Percentiles rank a stretch among this genome's conserved stretches.
phyloP scores from a whole-genome alignment of 2,888 invertebrate genomes.

The Villa cingulata region DNA sequence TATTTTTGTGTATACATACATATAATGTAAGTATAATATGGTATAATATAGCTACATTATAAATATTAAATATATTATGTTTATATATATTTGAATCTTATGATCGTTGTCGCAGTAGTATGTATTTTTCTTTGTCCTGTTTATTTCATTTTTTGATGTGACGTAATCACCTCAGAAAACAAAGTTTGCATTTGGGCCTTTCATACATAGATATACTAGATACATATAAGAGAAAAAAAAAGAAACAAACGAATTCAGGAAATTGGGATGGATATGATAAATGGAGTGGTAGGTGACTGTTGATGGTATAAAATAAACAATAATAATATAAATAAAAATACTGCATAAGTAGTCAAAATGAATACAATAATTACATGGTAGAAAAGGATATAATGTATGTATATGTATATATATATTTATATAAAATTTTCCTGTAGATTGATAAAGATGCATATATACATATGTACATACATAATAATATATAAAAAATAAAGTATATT shows the following conservation, averaged over 20 bases:
- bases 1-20: too few species aligned
- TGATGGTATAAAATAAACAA: too few species aligned
- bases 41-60: too few species aligned
- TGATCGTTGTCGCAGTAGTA: not conserved
- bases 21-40: too few species aligned
- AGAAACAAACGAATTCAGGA: not conserved
- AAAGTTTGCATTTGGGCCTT: constrained; percentile 7
- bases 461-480: not conserved
- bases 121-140: not conserved
- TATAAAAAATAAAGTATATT: not conserved
- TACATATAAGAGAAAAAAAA: not conserved
- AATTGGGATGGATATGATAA: not conserved
- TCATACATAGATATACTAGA: not conserved
- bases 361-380: constrained; percentile 4
- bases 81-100: not conserved
- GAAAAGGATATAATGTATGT: too few species aligned
- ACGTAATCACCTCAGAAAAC: constrained; percentile 12
- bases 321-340: not conserved
- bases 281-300: too few species aligned
- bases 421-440: constrained; percentile 2
- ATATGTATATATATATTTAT: too few species aligned
- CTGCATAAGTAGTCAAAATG: constrained; percentile 4
- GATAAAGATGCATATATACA: not conserved
- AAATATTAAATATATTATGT: too few species aligned
- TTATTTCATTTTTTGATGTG: constrained; percentile 7